phyloP scores from a whole-genome alignment of 2,113 vertebrate genomes.

The Perccottus glenii region DNA sequence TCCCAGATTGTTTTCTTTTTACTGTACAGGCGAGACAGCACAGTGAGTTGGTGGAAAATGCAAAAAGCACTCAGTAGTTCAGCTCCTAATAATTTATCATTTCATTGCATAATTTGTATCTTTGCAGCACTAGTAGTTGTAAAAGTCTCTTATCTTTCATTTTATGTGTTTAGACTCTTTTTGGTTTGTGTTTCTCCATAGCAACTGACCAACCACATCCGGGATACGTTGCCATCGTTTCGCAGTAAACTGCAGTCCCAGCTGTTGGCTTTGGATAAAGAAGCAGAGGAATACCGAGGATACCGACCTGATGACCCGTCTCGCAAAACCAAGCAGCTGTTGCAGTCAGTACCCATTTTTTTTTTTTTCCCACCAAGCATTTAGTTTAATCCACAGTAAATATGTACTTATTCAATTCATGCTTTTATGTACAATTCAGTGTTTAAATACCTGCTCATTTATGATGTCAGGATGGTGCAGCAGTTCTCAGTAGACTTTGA shows the following conservation, averaged over 20 bases:
- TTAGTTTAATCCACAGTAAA: conserved; percentile 5
- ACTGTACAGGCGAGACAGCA: conserved; percentile 18
- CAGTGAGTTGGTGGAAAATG: conserved; percentile 19
- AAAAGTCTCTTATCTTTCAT: background rate
- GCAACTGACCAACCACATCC: conserved; percentile 97
- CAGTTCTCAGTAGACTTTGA: conserved; percentile 97
- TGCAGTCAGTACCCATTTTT: conserved; percentile 83
- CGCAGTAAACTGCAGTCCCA: conserved; percentile 93
- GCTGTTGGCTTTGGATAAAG: conserved; percentile 90
- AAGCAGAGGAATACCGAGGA: conserved; percentile 92
- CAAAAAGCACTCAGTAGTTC: conserved; percentile 11
- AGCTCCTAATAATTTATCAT: conserved; percentile 23
- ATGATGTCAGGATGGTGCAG: conserved; percentile 89
- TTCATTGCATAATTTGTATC: conserved; percentile 6
- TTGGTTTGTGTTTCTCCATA: conserved; percentile 62
- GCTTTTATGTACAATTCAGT: too few relatives aligned
- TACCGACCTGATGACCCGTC: conserved; percentile 94
- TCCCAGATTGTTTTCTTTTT: conserved; percentile 31
- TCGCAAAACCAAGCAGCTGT: conserved; percentile 91
- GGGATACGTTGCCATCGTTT: conserved; percentile 90
- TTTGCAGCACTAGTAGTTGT: too few relatives aligned
- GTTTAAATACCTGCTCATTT: background rate
- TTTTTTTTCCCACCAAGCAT: conserved; percentile 32
- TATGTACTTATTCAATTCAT: background rate
- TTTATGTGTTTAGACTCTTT: conserved; percentile 2